These are phyloP conservation scores for Ectropis grisescens DNA, from an alignment of 1,140 invertebrate genomes.

Conservation along the genomic window DNA sequence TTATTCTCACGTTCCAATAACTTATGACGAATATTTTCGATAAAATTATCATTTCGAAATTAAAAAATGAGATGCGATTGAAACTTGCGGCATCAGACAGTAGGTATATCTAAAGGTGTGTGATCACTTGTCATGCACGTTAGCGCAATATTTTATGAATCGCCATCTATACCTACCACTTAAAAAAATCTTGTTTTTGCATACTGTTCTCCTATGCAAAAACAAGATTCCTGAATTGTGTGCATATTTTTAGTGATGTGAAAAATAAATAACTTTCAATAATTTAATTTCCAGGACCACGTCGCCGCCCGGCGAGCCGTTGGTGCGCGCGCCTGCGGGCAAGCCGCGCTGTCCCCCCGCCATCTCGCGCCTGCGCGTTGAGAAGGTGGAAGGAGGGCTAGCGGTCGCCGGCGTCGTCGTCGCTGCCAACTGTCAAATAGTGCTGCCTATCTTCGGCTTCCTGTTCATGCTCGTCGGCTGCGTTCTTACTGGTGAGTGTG, in stretches of 20 bases:
- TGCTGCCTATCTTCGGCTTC: slow-evolving; percentile 81
- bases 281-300: slow-evolving; percentile 40
- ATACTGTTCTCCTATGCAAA: too few species aligned
- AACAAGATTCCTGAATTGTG: too few species aligned
- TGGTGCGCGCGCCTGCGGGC: slow-evolving; percentile 54
- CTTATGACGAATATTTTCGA: too few species aligned
- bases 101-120: too few species aligned
- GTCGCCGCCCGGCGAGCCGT: slow-evolving; percentile 52
- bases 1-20: too few species aligned
- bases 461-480: slow-evolving; percentile 80
- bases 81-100: too few species aligned
- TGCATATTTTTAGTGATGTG: too few species aligned
- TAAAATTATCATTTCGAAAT: too few species aligned
- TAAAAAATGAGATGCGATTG: too few species aligned
- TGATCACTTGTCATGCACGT: too few species aligned
- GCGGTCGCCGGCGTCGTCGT: slow-evolving; percentile 81
- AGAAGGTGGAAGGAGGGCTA: slow-evolving; percentile 81
- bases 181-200: slow-evolving; percentile 1
- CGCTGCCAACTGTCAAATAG: slow-evolving; percentile 81
- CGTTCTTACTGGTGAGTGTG: slow-evolving; percentile 76
- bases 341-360: slow-evolving; percentile 73
- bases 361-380: slow-evolving; percentile 73
- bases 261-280: slow-evolving; percentile 4
- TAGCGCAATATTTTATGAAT: too few species aligned
- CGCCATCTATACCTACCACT: too few species aligned